Evolutionary conservation across 2,888 invertebrate genomes (phyloP).

Genomic region (Dasysyrphus albostriatus): DNA sequence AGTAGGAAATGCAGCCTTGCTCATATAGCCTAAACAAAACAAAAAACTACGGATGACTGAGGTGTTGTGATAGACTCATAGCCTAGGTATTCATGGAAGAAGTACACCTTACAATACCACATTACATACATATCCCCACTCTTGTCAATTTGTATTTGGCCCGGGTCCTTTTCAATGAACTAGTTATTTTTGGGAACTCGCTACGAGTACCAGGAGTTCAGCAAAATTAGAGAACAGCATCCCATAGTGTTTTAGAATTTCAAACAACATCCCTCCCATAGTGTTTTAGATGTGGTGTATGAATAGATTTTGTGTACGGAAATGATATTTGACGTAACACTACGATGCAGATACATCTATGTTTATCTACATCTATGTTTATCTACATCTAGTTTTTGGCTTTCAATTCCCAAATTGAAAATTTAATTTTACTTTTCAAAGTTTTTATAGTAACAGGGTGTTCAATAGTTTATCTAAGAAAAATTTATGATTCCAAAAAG

Average conservation of each 20-base stretch:
- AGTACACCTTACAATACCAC: background rate
- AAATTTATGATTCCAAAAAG: too few relatives aligned
- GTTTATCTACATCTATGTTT: background rate
- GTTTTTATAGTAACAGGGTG: background rate
- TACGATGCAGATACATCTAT: background rate
- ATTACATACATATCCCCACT: background rate
- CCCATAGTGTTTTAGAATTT: background rate
- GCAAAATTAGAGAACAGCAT: slow-evolving; percentile 2
- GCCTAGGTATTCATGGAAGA: background rate
- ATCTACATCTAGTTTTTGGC: slow-evolving; percentile 12
- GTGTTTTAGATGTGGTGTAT: background rate
- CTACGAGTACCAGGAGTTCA: background rate
- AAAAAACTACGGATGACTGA: background rate
- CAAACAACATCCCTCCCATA: background rate
- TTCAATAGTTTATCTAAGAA: background rate
- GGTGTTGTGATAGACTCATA: background rate
- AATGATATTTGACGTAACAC: background rate
- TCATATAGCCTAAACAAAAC: background rate
- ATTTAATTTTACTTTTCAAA: background rate
- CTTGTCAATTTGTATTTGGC: background rate
- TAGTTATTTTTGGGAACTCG: slow-evolving; percentile 13
- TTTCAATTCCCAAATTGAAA: background rate
- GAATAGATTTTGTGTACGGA: slow-evolving; percentile 4
- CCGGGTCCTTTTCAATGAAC: slow-evolving; percentile 6
- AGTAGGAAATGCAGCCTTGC: background rate